phyloP scores from a whole-genome alignment of 2,113 vertebrate species.

The Microcebus murinus region DNA sequence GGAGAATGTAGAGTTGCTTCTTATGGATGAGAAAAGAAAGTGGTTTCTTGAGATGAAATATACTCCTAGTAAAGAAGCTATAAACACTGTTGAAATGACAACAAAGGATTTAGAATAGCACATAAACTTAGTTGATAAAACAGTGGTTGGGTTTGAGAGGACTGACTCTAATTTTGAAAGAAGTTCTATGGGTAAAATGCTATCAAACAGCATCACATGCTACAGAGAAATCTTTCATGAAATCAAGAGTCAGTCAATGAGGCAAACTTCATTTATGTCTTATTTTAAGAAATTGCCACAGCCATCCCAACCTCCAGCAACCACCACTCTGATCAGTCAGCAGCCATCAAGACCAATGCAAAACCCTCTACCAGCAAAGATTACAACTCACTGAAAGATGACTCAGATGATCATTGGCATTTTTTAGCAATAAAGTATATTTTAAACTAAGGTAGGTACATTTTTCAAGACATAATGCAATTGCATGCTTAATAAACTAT shows the following conservation, averaged over 20 bases:
- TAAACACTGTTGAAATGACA: background rate
- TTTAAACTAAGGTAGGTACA: background rate
- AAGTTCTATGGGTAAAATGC: background rate
- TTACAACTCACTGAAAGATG: background rate
- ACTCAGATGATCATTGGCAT: background rate
- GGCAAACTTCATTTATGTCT: background rate
- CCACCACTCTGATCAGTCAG: background rate
- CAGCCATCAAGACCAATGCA: background rate
- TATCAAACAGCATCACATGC: background rate
- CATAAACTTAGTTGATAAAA: background rate
- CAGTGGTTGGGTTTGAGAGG: background rate
- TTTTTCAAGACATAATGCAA: background rate
- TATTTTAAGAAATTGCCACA: background rate
- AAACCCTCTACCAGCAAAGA: background rate
- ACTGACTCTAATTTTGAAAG: background rate
- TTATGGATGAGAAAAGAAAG: background rate
- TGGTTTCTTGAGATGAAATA: background rate
- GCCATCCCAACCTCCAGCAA: background rate
- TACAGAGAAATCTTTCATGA: background rate
- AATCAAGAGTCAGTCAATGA: background rate
- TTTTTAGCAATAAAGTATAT: background rate
- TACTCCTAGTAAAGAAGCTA: background rate
- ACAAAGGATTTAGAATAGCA: background rate
- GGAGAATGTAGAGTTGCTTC: background rate
- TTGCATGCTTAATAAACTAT: background rate